Conservation (phyloP, 2,113 vertebrate genomes). For the Sylvietta virens region DNA sequence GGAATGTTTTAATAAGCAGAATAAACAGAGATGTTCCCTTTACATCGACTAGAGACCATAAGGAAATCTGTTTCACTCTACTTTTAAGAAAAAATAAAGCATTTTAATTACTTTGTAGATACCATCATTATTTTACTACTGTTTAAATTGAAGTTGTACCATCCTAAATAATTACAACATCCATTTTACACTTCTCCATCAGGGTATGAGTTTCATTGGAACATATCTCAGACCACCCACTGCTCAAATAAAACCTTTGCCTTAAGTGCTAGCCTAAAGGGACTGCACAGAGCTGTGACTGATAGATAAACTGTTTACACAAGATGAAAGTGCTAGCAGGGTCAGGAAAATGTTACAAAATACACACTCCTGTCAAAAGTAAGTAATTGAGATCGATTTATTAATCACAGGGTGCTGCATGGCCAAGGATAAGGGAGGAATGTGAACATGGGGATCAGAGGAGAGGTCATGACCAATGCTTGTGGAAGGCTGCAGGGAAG, state of each 20-base stretch:
- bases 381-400: background rate
- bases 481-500: rapidly evolving
- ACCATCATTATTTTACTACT: background rate
- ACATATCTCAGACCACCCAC: background rate
- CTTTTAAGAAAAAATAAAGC: background rate
- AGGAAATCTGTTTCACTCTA: background rate
- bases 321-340: background rate
- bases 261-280: background rate
- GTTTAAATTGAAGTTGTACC: background rate
- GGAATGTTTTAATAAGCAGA: background rate
- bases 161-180: background rate
- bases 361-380: background rate
- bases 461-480: rapidly evolving
- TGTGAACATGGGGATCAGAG: background rate
- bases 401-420: background rate
- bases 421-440: background rate
- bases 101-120: background rate
- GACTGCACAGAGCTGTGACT: background rate
- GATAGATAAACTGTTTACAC: background rate
- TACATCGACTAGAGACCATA: background rate
- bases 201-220: background rate
- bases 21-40: background rate
- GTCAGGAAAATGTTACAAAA: background rate
- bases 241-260: background rate
- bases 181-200: background rate